These are phyloP conservation scores for Galerucella nymphaeae DNA, from an alignment of 2,888 invertebrate species.

Conservation along the genomic window DNA sequence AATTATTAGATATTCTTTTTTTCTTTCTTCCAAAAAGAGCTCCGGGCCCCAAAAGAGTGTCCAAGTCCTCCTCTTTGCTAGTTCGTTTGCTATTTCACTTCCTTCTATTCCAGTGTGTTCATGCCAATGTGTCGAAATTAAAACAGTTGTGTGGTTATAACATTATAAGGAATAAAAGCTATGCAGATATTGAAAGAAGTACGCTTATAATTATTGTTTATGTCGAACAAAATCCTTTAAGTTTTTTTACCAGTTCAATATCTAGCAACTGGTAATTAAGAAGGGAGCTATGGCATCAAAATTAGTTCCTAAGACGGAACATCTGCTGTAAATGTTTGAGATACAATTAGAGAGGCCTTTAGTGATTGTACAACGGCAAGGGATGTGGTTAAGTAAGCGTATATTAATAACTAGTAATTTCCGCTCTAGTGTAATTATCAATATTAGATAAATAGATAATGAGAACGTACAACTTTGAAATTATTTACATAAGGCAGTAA, in stretches of 20 bases:
- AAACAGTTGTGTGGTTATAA: too few species aligned
- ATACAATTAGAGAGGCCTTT: constrained; percentile 58
- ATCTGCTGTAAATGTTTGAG: constrained; percentile 58
- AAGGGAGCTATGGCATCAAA: constrained; percentile 27
- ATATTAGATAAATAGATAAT: constrained; percentile 1
- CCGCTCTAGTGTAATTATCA: not conserved
- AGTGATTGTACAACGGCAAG: constrained; percentile 61
- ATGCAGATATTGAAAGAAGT: too few species aligned
- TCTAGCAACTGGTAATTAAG: constrained; percentile 10
- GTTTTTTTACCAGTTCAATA: constrained; percentile 17
- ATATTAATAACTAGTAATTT: constrained; percentile 35
- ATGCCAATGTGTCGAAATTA: too few species aligned
- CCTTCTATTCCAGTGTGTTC: too few species aligned
- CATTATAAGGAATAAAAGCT: too few species aligned
- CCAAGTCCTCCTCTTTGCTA: too few species aligned
- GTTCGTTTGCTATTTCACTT: too few species aligned
- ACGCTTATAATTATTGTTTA: too few species aligned
- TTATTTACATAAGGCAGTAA: too few species aligned
- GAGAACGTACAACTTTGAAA: not conserved
- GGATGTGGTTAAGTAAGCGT: constrained; percentile 56
- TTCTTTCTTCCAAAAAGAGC: too few species aligned
- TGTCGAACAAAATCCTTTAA: not conserved
- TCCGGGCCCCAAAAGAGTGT: too few species aligned
- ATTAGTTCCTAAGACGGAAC: constrained; percentile 49
- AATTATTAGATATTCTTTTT: too few species aligned